These are phyloP conservation scores for Ptychadena robeensis DNA, from an alignment of 2,797 vertebrate genomes.

Conservation along the genomic window DNA sequence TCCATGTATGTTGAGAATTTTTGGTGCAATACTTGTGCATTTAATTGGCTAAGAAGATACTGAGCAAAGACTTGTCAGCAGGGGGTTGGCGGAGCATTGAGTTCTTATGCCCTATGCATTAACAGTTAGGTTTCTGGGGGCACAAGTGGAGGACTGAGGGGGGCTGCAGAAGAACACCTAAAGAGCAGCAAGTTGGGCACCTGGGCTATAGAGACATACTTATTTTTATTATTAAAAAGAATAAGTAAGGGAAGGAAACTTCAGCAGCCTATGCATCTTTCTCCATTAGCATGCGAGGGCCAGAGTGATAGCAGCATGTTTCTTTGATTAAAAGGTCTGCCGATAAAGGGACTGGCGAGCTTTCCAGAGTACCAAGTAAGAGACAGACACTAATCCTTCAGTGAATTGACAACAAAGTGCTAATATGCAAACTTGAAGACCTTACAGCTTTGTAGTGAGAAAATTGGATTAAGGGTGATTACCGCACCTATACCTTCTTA, in stretches of 20 bases:
- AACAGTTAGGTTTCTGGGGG: too few relatives aligned
- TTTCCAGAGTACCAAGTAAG: constrained; percentile 34
- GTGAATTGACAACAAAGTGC: constrained; percentile 46
- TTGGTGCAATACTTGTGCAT: too few relatives aligned
- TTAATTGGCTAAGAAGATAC: too few relatives aligned
- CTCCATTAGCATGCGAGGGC: constrained; percentile 30
- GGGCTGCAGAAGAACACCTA: too few relatives aligned
- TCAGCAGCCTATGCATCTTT: background rate
- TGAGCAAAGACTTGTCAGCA: too few relatives aligned
- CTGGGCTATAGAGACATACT: too few relatives aligned
- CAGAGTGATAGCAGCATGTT: constrained; percentile 27
- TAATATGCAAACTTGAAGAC: constrained; percentile 21
- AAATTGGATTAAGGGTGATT: constrained; percentile 16
- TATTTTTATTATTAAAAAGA: too few relatives aligned
- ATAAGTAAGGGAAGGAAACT: background rate
- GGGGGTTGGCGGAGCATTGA: too few relatives aligned
- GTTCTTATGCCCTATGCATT: too few relatives aligned
- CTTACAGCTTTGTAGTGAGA: constrained; percentile 31
- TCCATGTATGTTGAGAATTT: too few relatives aligned
- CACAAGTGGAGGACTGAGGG: too few relatives aligned
- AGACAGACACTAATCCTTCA: constrained; percentile 41
- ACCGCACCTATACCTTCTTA: background rate
- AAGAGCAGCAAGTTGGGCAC: too few relatives aligned
- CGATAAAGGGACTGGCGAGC: constrained; percentile 34
- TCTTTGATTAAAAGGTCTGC: constrained; percentile 46